Evolutionary conservation across 2,113 vertebrate species (phyloP), one percentile per base, ranked within the genome.

Genomic region (Callipepla californica): DNA sequence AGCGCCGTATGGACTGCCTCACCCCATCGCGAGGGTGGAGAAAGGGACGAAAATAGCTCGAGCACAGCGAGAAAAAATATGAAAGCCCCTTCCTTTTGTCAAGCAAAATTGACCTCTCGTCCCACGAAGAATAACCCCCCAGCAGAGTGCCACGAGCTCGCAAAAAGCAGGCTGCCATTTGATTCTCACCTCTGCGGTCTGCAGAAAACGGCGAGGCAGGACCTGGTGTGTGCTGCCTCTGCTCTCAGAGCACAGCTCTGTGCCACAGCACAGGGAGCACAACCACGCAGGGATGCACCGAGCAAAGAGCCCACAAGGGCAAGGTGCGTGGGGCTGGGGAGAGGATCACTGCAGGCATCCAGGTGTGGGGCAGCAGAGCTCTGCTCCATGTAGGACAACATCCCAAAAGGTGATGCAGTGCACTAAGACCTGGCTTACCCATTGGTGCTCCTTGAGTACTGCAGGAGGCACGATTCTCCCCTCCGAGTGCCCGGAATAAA

Each of bases 1-100:
- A 95, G 91, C 84, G 67, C 89, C 93, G 87, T 76, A 47, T 92
- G 74, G 95, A 89, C 91, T 55, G 65, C 81, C 84, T 74, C 67
- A 80, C 34, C 85, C 87, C 87, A 82, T 14, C 91, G n/a, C 2
- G 9, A 80, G 85, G 76, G 79, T 75, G 47, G 76, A 85, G 50
- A 94, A 75, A 74, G 61, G 65, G 91, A 59, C 63, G 87, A 85
- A 96, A 96, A 94, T 96, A 95, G 47, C 84, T 89, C 3, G 0
- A 76, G 87, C 70, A 34, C 78, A 69, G 59, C 53, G 17, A 77
- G 44, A 19, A 36, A 51, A 26, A 17, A 47, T n/a, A 16, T 70
- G 38, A 53, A 81, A 90, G 90, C 14, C 79, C 70, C 84, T 77
- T 92, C 87, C 36, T 67, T 87, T 94, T 89, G 63, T 92, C n/a